Percentiles rank a stretch among this genome's conserved stretches.
phyloP scores from a whole-genome alignment of 2,113 vertebrate species.

The Lathamus discolor region DNA sequence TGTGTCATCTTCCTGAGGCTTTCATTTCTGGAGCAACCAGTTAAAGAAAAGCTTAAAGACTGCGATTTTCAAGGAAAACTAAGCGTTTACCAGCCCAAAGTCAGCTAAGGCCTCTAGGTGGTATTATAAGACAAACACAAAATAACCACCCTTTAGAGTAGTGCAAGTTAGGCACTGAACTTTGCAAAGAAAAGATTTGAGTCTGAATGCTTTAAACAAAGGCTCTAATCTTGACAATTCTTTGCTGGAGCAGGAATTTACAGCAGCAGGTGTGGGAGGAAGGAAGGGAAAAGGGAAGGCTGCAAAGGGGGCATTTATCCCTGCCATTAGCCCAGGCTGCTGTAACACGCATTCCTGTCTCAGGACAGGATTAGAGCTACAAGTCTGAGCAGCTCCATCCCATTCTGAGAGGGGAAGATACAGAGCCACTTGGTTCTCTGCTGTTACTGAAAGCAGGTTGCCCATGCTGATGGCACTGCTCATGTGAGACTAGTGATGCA shows the following conservation, averaged over 20 bases:
- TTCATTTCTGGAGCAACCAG: background rate
- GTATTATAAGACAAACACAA: slow-evolving; percentile 28
- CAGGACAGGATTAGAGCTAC: background rate
- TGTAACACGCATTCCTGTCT: background rate
- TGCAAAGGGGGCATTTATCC: background rate
- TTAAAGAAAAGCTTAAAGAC: background rate
- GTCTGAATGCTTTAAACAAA: background rate
- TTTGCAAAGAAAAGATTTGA: background rate
- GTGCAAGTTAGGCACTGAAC: background rate
- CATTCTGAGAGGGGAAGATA: background rate
- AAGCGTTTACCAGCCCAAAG: background rate
- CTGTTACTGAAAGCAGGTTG: background rate
- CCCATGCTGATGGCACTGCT: background rate
- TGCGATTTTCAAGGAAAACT: background rate
- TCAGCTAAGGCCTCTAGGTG: background rate
- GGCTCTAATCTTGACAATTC: slow-evolving; percentile 4
- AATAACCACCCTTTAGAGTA: background rate
- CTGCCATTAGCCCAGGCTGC: background rate
- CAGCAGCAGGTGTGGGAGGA: background rate
- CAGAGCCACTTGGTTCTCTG: accelerated
- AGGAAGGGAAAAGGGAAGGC: background rate
- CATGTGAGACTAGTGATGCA: background rate
- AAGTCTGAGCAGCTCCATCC: slow-evolving; percentile 23
- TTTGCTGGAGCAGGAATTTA: background rate
- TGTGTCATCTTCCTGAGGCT: background rate